phyloP scores from a whole-genome alignment of 2,797 vertebrate species.

The Babyrousa celebensis region DNA sequence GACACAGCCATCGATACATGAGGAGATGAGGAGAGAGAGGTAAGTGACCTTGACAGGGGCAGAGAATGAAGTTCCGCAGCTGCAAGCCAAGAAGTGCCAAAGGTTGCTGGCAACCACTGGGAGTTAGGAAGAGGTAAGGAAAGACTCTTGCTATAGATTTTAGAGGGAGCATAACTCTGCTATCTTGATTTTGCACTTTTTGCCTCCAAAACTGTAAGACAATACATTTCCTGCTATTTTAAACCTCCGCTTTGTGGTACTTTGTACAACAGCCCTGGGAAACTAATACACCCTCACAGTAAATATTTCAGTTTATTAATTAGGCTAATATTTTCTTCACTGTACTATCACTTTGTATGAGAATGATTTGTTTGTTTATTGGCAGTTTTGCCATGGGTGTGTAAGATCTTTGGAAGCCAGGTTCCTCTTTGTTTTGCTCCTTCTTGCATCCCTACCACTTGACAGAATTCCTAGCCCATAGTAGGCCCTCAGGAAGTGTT shows the following conservation, averaged over 20 bases:
- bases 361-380: not conserved
- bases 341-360: not conserved
- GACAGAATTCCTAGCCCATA: not conserved
- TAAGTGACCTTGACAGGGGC: not conserved
- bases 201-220: not conserved
- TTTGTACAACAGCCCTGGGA: not conserved
- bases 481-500: not conserved
- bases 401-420: not conserved
- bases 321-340: slow-evolving; percentile 13
- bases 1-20: not conserved
- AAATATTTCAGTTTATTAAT: not conserved
- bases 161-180: not conserved
- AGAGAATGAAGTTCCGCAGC: not conserved
- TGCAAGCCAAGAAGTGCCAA: not conserved
- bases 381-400: slow-evolving; percentile 5
- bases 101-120: not conserved
- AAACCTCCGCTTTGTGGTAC: not conserved
- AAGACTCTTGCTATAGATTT: not conserved
- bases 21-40: not conserved
- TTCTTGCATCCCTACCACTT: not conserved
- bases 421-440: not conserved
- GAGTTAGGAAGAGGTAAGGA: not conserved
- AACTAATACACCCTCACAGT: not conserved
- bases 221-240: slow-evolving; percentile 8
- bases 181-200: not conserved